A percentile compares a stretch with the other conserved stretches of the same genome.
Evolutionary conservation across 2,888 invertebrate species (phyloP).

Genomic region (Diarsia mendica): DNA sequence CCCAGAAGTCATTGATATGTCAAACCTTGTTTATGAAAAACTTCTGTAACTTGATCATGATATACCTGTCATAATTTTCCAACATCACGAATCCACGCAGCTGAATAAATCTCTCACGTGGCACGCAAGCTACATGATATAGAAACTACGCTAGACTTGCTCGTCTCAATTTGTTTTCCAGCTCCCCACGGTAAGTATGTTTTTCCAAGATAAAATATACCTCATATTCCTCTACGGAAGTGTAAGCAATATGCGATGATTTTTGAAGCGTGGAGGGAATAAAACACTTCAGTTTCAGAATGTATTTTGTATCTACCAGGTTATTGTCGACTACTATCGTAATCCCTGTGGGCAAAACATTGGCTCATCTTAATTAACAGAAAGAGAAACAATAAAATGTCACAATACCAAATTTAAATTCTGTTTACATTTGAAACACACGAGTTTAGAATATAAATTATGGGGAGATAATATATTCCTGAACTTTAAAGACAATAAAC

Average conservation of each 20-base stretch:
- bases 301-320: neutral
- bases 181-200: constrained; percentile 29
- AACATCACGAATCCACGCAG: neutral
- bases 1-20: no score
- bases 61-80: neutral
- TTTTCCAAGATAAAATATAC: constrained; percentile 47
- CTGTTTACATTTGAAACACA: neutral
- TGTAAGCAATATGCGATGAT: constrained; percentile 23
- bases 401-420: neutral
- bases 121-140: neutral
- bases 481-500: constrained; percentile 3
- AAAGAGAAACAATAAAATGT: neutral
- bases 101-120: constrained; percentile 10
- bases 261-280: constrained; percentile 20
- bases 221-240: constrained; percentile 14
- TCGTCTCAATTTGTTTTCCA: constrained; percentile 24
- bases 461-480: neutral
- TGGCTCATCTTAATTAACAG: neutral
- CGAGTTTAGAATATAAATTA: constrained; percentile 12
- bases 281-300: constrained; percentile 15
- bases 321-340: neutral
- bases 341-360: neutral
- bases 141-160: constrained; percentile 6
- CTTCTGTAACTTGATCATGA: accelerated
- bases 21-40: neutral